These are phyloP conservation scores for Chaunax sp. DNA, from an alignment of 2,797 vertebrate genomes.

Conservation along the genomic window DNA sequence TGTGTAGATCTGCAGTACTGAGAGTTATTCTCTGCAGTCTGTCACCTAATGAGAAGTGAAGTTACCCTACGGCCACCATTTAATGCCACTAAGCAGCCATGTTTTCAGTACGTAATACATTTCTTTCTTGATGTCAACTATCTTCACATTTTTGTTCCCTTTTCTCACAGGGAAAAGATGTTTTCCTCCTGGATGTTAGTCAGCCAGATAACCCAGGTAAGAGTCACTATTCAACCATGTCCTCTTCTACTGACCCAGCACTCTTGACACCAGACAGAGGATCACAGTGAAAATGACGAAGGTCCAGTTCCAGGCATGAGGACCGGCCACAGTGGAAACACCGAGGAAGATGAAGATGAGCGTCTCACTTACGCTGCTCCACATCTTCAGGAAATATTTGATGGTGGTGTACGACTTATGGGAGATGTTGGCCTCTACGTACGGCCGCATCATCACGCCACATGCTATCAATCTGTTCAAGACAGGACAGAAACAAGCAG, in stretches of 20 bases:
- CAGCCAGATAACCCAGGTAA: too few relatives aligned
- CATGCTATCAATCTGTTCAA: slow-evolving; percentile 91
- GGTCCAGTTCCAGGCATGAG: slow-evolving; percentile 95
- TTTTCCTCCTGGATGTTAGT: too few relatives aligned
- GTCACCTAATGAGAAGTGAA: too few relatives aligned
- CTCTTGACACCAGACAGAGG: slow-evolving; percentile 91
- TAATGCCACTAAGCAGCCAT: too few relatives aligned
- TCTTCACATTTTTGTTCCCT: too few relatives aligned
- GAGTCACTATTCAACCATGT: too few relatives aligned
- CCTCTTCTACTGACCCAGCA: slow-evolving; percentile 85
- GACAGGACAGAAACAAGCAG: slow-evolving; percentile 72
- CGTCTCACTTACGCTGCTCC: slow-evolving; percentile 98
- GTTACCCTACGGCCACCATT: too few relatives aligned
- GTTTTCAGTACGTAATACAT: too few relatives aligned
- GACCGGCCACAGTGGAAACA: slow-evolving; percentile 93
- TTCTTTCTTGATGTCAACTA: too few relatives aligned
- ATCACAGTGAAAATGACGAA: slow-evolving; percentile 91
- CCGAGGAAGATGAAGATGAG: slow-evolving; percentile 99
- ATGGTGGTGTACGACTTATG: slow-evolving; percentile 99
- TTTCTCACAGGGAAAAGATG: too few relatives aligned
- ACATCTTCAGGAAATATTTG: slow-evolving; percentile 99
- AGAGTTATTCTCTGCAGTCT: too few relatives aligned
- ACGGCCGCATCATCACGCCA: slow-evolving; percentile 93
- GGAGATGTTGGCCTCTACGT: slow-evolving; percentile 98
- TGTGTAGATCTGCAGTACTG: too few relatives aligned